Conservation (phyloP, 2,113 vertebrate species). For the Morone chrysops region DNA sequence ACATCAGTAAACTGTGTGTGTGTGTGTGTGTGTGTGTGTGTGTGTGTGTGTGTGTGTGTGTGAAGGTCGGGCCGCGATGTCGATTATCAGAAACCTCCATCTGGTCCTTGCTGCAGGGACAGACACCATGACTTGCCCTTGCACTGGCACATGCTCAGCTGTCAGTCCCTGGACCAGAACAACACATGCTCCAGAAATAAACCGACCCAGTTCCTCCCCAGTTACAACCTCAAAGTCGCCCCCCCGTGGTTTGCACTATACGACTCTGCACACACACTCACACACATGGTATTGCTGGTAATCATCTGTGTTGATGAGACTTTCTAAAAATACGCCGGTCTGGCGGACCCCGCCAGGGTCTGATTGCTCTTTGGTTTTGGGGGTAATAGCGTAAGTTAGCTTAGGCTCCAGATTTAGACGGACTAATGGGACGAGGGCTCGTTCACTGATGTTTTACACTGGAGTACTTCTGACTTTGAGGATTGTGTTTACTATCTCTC, state of each 20-base stretch:
- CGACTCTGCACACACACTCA: not conserved
- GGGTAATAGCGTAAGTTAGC: conserved; percentile 28
- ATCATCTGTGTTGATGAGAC: conserved; percentile 53
- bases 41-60: not conserved
- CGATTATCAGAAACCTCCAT: conserved; percentile 46
- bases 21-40: not conserved
- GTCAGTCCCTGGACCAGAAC: conserved; percentile 54
- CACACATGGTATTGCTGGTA: conserved; percentile 31
- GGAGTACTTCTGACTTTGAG: not conserved
- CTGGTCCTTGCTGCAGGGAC: conserved; percentile 28
- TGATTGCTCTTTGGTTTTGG: conserved; percentile 41
- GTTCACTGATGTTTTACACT: conserved; percentile 1
- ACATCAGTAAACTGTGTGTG: too few species aligned
- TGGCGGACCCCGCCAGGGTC: conserved; percentile 10
- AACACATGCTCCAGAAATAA: conserved; percentile 69
- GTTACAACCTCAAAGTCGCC: conserved; percentile 70
- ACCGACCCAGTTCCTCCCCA: conserved; percentile 69
- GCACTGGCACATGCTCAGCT: conserved; percentile 79
- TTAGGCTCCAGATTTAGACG: conserved; percentile 22
- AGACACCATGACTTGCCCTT: conserved; percentile 60
- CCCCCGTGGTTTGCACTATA: conserved; percentile 45
- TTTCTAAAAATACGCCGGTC: conserved; percentile 44
- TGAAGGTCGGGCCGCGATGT: conserved; percentile 60
- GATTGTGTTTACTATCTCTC: not conserved
- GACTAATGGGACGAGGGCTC: not conserved